phyloP scores from a whole-genome alignment of 1,140 invertebrate genomes.

The Drosophila littoralis region DNA sequence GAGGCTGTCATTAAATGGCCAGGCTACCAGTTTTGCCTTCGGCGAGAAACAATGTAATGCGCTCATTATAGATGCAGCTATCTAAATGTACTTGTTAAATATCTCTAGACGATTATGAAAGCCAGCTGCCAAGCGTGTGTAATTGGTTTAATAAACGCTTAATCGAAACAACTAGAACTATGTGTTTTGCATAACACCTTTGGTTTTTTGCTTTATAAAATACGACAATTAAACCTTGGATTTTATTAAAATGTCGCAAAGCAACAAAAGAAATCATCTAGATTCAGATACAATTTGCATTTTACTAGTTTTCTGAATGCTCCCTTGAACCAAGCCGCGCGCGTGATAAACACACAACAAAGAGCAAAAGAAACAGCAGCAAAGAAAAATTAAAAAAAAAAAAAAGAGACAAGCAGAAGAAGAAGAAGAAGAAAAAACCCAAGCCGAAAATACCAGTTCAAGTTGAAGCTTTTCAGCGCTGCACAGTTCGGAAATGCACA shows the following conservation, averaged over 20 bases:
- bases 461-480: constrained; percentile 60
- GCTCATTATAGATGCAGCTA: background rate
- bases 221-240: constrained; percentile 51
- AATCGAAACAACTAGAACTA: constrained; percentile 20
- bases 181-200: constrained; percentile 23
- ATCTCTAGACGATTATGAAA: constrained; percentile 10
- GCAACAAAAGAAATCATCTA: constrained; percentile 4
- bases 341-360: constrained; percentile 38
- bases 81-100: background rate
- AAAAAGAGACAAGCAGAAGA: constrained; percentile 1
- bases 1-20: constrained; percentile 38
- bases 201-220: constrained; percentile 7
- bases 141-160: constrained; percentile 49
- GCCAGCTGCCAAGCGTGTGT: constrained; percentile 27
- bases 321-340: constrained; percentile 69
- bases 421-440: constrained; percentile 45
- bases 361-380: constrained; percentile 9
- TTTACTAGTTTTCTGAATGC: constrained; percentile 18
- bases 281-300: constrained; percentile 38
- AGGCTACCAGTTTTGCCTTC: constrained; percentile 12
- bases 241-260: constrained; percentile 51
- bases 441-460: constrained; percentile 73
- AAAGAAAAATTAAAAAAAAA: background rate
- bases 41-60: background rate
- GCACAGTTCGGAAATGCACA: constrained; percentile 68